These are phyloP conservation scores for Zoanthus sociatus DNA, from an alignment of 92 coral and sea anemone species.

Conservation along the genomic window DNA sequence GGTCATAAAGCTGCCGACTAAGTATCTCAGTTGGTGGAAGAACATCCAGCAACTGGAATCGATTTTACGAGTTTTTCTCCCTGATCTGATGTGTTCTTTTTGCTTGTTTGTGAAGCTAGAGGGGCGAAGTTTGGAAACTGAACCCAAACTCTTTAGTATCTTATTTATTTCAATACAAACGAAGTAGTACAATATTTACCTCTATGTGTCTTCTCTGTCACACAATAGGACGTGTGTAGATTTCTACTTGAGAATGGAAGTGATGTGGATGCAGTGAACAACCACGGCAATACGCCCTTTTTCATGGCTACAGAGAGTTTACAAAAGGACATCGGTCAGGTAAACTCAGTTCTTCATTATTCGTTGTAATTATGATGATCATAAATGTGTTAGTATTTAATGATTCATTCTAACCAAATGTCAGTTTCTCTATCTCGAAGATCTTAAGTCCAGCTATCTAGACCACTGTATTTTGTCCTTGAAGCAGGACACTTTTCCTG, in stretches of 20 bases:
- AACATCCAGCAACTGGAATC: no score
- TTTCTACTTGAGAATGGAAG: constrained; percentile 92
- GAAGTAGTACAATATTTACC: not conserved
- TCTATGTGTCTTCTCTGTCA: not conserved
- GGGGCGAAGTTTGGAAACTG: no score
- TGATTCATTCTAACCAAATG: no score
- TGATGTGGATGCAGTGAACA: constrained; percentile 81
- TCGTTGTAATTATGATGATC: no score
- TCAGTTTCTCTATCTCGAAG: no score
- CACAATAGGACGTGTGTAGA: constrained; percentile 79
- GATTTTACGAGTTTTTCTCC: no score
- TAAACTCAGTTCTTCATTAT: not conserved
- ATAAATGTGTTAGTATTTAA: no score
- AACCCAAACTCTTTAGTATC: not conserved
- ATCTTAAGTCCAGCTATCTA: no score
- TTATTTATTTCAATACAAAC: not conserved
- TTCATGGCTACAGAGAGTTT: constrained; percentile 93
- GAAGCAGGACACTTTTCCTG: no score
- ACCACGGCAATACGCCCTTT: constrained; percentile 89
- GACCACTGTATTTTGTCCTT: no score
- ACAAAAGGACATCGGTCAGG: constrained; percentile 94
- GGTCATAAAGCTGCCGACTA: no score
- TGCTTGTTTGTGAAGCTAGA: not conserved
- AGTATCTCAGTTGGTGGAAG: no score
- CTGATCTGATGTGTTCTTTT: not conserved